Base-by-base conservation (phyloP, 2,113 vertebrate species). In the Leucosticte australis region DNA sequence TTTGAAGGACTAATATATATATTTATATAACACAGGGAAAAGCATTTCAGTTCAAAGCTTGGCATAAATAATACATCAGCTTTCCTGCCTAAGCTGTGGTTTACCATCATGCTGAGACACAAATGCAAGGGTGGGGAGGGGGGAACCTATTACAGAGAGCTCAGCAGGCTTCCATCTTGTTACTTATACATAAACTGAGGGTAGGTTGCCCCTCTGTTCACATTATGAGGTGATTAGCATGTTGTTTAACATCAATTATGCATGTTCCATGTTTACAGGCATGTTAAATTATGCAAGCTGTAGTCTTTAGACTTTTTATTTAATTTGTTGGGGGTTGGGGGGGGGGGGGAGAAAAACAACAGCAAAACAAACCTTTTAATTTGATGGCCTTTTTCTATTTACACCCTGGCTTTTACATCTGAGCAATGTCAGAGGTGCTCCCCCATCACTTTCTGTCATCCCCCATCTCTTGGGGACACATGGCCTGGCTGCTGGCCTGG, bases 171-270 rank as follows among this genome's bases (percentile, higher is more conserved):
- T 94, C 94, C 46, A 15, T 88, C 95, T 76, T 86, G 91, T 94
- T 96, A 90, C 90, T 96, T 87, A 92, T 92, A 95, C 90, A 95
- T 93, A 91, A 92, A 83, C 68, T 64, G 75, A 37, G 88, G 76
- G 47, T 37, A 63, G 64, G 41, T 33, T 91, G 57, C 60, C 77
- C 49, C 81, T 91, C 56, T 86, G 3, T 57, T 94, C 74, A 27
- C 91, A 55, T 96, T 94, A 81, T 17, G 81, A 96, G 87, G 94
- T 89, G 94, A 97, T 97, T 97, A 96, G 94, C 85, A 44, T 86
- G 89, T 94, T 94, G 87, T 91, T 96, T 94, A 86, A 30, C 31
- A 94, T 97, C 81, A 94, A 97, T 96, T 97, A 97, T 97, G 79
- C 87, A 96, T 93, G 79, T 88, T 91, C 57, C 82, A 67, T 95